Base-by-base conservation (phyloP, 2,888 invertebrate genomes). In the Nomada flava region DNA sequence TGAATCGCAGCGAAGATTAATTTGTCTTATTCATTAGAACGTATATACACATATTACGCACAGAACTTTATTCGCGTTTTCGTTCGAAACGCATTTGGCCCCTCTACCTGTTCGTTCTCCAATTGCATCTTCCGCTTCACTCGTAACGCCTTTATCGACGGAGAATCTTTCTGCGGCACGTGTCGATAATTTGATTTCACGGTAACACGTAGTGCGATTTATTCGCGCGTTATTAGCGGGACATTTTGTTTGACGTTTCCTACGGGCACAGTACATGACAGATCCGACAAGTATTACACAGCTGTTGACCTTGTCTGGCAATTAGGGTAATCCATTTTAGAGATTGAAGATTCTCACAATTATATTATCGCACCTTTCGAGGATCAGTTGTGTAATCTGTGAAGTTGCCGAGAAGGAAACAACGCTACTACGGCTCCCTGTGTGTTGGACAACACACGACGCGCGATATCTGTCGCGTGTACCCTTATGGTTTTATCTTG, bases 1-100 rank as follows among this genome's bases (percentile, higher is more conserved):
- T 83, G 81, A 80, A 76, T 83, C 76, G 76, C 76, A 10, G 47
- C 76, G 70, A 72, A 79, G 79, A 86, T 85, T 81, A 82, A 86
- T 86, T 84, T 84, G 75, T 84, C 81, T 71, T 82, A 62, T 52
- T 67, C 79, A 47, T 62, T 52, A 71, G 42, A 82, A 36, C 63
- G 55, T 53, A 26, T 44, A 26, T 18, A n/a, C 20, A 26, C 59
- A 20, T 55, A 29, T 18, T 9, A 50, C 10, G 26, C 42, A 42
- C 15, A 23, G 23, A 18, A 52, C 44, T 62, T 63, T 50, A 63
- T 59, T 69, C 50, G 60, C 36, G 47, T 80, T 55, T 72, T 53
- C 65, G 29, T 47, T 13, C 36, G 15, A 36, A 44, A 29, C 55
- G 47, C 47, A 36, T 2, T 29, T 59, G n/a, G 23, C n/a, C 15